These are phyloP conservation scores for Phrynocephalus guinanensis DNA, from an alignment of 2,797 vertebrate species.

Conservation along the genomic window DNA sequence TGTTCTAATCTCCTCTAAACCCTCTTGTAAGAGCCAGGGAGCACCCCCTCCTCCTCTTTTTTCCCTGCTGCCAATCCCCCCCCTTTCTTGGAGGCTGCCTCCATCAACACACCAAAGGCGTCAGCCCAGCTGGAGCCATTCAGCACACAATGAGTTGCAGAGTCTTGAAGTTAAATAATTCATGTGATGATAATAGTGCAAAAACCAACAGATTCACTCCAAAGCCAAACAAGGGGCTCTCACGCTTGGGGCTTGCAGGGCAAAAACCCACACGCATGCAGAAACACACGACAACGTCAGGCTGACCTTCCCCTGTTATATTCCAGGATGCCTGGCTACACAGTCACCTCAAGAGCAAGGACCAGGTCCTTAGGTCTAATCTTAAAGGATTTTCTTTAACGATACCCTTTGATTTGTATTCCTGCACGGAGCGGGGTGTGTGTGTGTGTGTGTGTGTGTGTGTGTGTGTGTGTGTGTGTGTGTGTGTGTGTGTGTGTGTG, in stretches of 20 bases:
- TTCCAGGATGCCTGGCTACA: neutral
- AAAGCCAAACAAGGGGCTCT: slow-evolving; percentile 14
- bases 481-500: too few relatives aligned
- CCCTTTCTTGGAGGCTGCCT: neutral
- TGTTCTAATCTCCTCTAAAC: neutral
- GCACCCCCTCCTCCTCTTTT: neutral
- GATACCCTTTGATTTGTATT: too few relatives aligned
- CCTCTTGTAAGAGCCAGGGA: neutral
- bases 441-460: too few relatives aligned
- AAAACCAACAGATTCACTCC: slow-evolving; percentile 32
- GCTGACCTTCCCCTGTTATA: too few relatives aligned
- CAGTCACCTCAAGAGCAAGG: too few relatives aligned
- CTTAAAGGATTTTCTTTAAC: too few relatives aligned
- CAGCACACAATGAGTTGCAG: neutral
- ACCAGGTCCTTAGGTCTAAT: too few relatives aligned
- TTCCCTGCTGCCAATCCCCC: neutral
- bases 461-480: too few relatives aligned
- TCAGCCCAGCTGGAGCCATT: slow-evolving; percentile 12
- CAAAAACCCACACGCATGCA: neutral
- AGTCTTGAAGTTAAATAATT: slow-evolving; percentile 27
- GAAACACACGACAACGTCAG: neutral
- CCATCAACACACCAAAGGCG: neutral
- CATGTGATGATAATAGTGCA: slow-evolving; percentile 1
- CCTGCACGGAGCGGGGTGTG: too few relatives aligned
- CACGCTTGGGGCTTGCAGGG: neutral